These are phyloP conservation scores for Caenorhabditis macrosperma DNA, from an alignment of 2,888 invertebrate species.

Conservation along the genomic window DNA sequence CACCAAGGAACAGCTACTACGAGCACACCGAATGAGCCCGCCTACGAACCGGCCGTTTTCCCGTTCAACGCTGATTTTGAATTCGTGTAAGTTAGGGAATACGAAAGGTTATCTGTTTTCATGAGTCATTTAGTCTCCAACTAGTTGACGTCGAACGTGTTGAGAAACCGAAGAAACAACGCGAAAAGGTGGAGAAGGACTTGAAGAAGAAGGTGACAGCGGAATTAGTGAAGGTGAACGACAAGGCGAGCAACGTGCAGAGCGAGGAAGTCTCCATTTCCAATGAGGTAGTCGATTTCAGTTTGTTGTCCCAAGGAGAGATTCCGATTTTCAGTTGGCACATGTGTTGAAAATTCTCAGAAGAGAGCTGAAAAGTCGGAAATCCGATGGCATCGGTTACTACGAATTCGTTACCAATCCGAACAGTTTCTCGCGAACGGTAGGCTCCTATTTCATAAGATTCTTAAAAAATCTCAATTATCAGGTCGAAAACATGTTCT, in stretches of 20 bases:
- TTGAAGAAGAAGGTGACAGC: slow-evolving; percentile 2
- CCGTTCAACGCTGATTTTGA: slow-evolving; percentile 27
- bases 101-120: neutral
- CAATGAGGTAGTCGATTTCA: no score
- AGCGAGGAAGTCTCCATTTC: slow-evolving; percentile 50
- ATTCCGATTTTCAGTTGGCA: no score
- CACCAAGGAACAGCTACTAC: neutral
- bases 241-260: slow-evolving; percentile 42
- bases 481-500: slow-evolving; percentile 59
- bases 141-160: slow-evolving; percentile 24
- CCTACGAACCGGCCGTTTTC: slow-evolving; percentile 9
- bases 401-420: slow-evolving; percentile 51
- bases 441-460: slow-evolving; percentile 1
- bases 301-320: no score
- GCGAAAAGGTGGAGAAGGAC: slow-evolving; percentile 21
- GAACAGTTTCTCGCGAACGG: slow-evolving; percentile 32
- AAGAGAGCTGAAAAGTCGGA: slow-evolving; percentile 37
- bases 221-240: slow-evolving; percentile 45
- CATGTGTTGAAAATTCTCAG: slow-evolving; percentile 38
- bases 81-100: slow-evolving; percentile 16
- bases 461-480: neutral
- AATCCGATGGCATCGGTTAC: slow-evolving; percentile 27
- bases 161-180: slow-evolving; percentile 43
- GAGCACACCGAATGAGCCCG: neutral
- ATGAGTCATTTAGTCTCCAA: slow-evolving; percentile 38